Conservation (phyloP, 2,113 vertebrate genomes). For the Charadrius vociferus region DNA sequence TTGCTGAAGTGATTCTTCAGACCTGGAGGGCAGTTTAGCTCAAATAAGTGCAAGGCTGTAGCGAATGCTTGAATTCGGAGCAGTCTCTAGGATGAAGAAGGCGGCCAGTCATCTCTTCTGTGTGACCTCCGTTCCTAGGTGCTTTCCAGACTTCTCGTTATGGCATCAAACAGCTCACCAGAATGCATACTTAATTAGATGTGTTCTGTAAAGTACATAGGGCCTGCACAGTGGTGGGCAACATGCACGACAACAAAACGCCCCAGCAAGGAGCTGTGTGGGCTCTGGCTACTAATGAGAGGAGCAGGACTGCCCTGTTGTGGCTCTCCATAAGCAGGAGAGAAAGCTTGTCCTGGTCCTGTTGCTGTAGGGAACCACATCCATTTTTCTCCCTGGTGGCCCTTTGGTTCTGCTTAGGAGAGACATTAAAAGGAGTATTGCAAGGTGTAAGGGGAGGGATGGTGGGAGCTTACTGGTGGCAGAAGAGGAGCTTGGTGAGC, state of each 20-base stretch:
- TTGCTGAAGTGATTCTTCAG: background rate
- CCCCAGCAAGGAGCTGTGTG: fast-evolving
- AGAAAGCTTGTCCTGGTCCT: background rate
- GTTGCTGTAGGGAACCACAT: background rate
- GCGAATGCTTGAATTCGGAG: background rate
- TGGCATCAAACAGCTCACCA: background rate
- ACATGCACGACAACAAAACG: fast-evolving
- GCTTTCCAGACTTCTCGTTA: background rate
- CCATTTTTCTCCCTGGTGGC: fast-evolving
- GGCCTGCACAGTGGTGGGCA: background rate
- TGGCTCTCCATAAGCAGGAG: background rate
- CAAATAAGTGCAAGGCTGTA: background rate
- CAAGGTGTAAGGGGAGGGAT: background rate
- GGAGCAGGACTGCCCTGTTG: background rate
- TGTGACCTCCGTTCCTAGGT: background rate
- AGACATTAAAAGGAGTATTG: background rate
- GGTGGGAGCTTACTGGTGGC: background rate
- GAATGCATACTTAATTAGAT: background rate
- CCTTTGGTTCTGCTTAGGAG: background rate
- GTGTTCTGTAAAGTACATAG: fast-evolving
- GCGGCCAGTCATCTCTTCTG: background rate
- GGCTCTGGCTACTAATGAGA: background rate
- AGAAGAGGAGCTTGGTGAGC: background rate
- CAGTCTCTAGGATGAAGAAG: background rate
- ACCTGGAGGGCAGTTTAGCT: background rate